phyloP scores from a whole-genome alignment of 1,140 invertebrate genomes.

The Babylonia areolata region DNA sequence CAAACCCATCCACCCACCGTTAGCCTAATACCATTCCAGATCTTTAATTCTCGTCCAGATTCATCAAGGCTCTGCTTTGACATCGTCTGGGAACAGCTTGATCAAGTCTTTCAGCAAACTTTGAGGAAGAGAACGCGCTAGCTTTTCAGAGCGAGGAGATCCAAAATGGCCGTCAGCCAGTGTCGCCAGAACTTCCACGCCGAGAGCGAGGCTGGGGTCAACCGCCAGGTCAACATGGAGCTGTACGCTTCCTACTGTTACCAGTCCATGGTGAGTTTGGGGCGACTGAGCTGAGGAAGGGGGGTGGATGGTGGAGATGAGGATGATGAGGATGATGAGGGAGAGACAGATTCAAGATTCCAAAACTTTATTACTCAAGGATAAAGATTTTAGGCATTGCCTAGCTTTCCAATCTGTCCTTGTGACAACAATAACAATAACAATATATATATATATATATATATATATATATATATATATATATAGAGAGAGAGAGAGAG shows the following conservation, averaged over 20 bases:
- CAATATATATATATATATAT: no score
- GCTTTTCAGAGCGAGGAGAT: neutral
- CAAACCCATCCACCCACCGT: constrained; percentile 27
- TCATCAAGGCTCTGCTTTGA: neutral
- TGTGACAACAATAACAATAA: no score
- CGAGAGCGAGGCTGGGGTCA: constrained; percentile 86
- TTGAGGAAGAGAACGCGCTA: constrained; percentile 1
- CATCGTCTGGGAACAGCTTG: neutral
- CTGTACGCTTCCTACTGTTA: constrained; percentile 90
- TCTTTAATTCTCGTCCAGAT: no score
- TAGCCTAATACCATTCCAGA: neutral
- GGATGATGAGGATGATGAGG: no score
- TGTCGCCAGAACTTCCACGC: constrained; percentile 86
- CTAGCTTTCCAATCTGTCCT: no score
- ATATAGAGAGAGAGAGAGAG: no score
- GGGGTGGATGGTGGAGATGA: no score
- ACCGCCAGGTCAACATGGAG: constrained; percentile 94
- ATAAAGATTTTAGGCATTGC: no score
- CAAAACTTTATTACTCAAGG: no score
- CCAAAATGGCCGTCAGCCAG: constrained; percentile 66
- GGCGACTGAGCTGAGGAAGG: no score
- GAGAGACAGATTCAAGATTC: no score
- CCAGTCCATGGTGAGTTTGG: constrained; percentile 88
- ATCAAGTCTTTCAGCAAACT: neutral
- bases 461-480: no score